Evolutionary conservation across 2,113 vertebrate genomes (phyloP).

Genomic region (Antechinus stuartii): DNA sequence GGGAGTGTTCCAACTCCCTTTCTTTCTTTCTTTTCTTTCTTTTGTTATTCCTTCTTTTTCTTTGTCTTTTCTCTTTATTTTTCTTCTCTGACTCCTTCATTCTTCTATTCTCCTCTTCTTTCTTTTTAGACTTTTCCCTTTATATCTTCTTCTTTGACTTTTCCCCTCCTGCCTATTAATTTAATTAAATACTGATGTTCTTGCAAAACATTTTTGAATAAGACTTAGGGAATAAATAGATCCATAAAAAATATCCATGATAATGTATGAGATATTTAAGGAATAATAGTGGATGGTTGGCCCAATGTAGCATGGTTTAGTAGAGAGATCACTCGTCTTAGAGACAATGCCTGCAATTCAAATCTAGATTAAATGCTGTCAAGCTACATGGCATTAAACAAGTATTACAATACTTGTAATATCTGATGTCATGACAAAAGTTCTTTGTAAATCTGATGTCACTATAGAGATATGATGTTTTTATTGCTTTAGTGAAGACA

Average conservation of each 20-base stretch:
- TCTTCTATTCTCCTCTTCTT: not conserved
- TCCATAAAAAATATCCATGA: not conserved
- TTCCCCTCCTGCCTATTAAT: not conserved
- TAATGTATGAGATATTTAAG: not conserved
- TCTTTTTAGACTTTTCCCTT: not conserved
- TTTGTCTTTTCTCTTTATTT: not conserved
- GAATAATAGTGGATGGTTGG: not conserved
- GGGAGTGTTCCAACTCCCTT: not conserved
- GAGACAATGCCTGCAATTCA: not conserved
- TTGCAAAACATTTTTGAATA: not conserved
- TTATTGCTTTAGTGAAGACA: not conserved
- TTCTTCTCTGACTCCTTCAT: no score
- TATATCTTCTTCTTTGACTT: not conserved
- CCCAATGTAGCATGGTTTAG: not conserved
- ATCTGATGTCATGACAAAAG: not conserved
- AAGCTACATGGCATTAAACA: not conserved
- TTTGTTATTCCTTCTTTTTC: not conserved
- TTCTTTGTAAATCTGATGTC: not conserved
- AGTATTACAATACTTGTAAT: not conserved
- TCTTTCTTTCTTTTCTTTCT: not conserved
- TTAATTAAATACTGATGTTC: not conserved
- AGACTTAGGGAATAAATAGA: slow-evolving; percentile 16
- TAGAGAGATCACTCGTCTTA: not conserved
- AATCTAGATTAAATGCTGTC: not conserved
- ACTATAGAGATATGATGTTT: not conserved